Conservation (phyloP, 2,797 vertebrate species). For the Varecia variegata region DNA sequence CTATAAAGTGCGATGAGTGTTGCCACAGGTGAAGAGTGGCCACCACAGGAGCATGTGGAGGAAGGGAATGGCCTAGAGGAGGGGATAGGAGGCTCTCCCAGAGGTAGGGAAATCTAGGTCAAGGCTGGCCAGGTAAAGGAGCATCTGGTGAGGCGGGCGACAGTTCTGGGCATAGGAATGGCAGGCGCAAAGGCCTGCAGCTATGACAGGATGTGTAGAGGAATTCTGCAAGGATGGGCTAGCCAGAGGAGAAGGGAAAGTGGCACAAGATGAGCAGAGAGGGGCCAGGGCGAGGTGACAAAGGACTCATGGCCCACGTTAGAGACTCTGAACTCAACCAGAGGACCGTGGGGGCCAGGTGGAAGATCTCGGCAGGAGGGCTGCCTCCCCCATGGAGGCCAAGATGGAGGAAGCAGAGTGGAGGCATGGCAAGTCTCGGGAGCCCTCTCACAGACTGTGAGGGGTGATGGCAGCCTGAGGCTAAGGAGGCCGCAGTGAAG, state of each 20-base stretch:
- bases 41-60: neutral
- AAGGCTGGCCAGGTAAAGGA: neutral
- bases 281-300: neutral
- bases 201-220: neutral
- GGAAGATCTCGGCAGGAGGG: neutral
- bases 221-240: neutral
- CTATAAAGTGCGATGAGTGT: neutral
- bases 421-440: neutral
- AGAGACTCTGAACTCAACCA: neutral
- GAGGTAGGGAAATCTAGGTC: neutral
- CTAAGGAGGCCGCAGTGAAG: neutral
- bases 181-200: neutral
- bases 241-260: neutral
- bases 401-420: neutral
- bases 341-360: neutral
- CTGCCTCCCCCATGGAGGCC: neutral
- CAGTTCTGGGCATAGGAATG: neutral
- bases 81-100: neutral
- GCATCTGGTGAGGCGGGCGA: fast-evolving
- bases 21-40: neutral
- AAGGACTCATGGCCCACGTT: neutral
- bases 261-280: neutral
- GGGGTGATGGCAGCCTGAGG: neutral
- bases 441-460: neutral
- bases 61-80: neutral